phyloP scores from a whole-genome alignment of 2,888 invertebrate species.

The Tetramorium bicarinatum region DNA sequence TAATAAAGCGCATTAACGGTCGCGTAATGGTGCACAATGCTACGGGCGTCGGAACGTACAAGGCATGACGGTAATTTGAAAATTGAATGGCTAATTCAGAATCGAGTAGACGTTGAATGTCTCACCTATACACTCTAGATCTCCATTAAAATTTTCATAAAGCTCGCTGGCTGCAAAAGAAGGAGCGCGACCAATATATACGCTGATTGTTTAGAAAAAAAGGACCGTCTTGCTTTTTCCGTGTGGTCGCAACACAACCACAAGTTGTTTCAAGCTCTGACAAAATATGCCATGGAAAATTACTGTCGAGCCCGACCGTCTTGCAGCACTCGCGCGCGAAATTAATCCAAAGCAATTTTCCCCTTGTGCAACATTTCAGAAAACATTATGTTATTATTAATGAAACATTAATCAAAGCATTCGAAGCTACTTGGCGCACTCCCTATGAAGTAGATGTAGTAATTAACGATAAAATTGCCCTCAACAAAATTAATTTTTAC shows the following conservation, averaged over 20 bases:
- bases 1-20: constrained; percentile 77
- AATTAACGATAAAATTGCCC: not conserved
- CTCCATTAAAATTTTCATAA: constrained; percentile 72
- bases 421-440: not conserved
- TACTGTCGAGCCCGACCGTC: not conserved
- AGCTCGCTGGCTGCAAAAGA: constrained; percentile 49
- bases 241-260: not conserved
- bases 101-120: constrained; percentile 48
- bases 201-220: constrained; percentile 13
- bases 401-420: constrained; percentile 1
- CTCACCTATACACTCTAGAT: constrained; percentile 3
- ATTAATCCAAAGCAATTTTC: constrained; percentile 36
- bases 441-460: not conserved
- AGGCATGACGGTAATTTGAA: constrained; percentile 68
- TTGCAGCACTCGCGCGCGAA: not conserved
- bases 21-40: constrained; percentile 67
- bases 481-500: constrained; percentile 8
- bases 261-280: not conserved
- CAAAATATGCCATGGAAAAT: not conserved
- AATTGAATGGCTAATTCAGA: constrained; percentile 68
- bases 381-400: constrained; percentile 9
- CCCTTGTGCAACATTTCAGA: constrained; percentile 7
- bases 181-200: constrained; percentile 20
- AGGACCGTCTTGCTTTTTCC: too few species aligned
- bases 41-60: constrained; percentile 49